Evolutionary conservation across 2,888 invertebrate genomes (phyloP).

Genomic region (Siphonodentalium dalli): DNA sequence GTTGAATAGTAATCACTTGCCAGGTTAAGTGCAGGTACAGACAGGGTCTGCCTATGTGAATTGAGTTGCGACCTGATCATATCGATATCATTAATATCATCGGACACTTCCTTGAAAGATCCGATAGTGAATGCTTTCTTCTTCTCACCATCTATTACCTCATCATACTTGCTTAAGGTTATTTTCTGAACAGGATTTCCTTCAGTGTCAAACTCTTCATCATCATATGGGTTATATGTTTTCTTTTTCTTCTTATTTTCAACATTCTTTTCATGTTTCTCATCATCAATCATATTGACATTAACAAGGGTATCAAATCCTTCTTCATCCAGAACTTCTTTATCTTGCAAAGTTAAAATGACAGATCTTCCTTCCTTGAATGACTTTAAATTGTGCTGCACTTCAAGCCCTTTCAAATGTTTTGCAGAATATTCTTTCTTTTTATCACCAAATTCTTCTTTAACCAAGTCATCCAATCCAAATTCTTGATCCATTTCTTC

Average conservation of each 20-base stretch:
- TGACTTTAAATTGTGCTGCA: constrained; percentile 78
- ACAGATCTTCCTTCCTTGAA: constrained; percentile 82
- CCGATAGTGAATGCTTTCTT: constrained; percentile 69
- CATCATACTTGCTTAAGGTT: constrained; percentile 91
- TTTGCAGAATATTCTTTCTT: constrained; percentile 73
- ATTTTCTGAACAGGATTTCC: constrained; percentile 71
- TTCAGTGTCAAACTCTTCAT: constrained; percentile 72
- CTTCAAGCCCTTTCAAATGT: constrained; percentile 81
- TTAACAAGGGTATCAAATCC: constrained; percentile 80
- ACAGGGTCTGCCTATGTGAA: constrained; percentile 76
- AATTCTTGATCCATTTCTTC: constrained; percentile 96
- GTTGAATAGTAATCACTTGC: constrained; percentile 13
- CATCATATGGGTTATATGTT: constrained; percentile 78
- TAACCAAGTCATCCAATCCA: constrained; percentile 85
- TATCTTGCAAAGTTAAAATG: constrained; percentile 92
- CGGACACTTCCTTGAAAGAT: not conserved
- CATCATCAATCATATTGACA: constrained; percentile 66
- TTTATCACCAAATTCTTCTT: constrained; percentile 73
- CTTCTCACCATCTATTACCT: constrained; percentile 82
- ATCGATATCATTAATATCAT: not conserved
- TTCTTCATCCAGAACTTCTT: constrained; percentile 79
- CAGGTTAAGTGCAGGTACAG: constrained; percentile 67
- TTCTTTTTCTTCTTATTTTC: constrained; percentile 84
- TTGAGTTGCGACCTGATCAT: no score
- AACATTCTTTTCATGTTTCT: constrained; percentile 73